Conservation (phyloP, 1,140 invertebrate genomes). For the Helicoverpa zea region DNA sequence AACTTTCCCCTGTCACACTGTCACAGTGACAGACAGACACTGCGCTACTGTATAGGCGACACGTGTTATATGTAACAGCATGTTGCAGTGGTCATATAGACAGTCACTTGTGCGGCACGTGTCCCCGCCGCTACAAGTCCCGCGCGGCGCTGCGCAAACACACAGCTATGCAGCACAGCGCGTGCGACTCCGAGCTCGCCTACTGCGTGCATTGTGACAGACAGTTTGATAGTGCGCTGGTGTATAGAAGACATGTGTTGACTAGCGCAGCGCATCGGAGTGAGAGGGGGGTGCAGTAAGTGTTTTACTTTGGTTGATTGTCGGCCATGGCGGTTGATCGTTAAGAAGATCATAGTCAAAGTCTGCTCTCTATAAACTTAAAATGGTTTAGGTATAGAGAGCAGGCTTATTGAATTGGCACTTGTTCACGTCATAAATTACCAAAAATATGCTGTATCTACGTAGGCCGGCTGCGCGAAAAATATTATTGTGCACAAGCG, state of each 20-base stretch:
- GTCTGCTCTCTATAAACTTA: too few species aligned
- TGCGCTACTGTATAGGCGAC: too few species aligned
- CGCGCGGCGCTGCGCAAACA: constrained; percentile 16
- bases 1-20: too few species aligned
- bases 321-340: too few species aligned
- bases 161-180: not conserved
- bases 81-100: not conserved
- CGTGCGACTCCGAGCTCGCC: not conserved
- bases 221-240: not conserved
- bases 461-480: too few species aligned
- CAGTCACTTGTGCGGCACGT: not conserved
- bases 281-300: not conserved
- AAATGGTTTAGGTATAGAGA: too few species aligned
- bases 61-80: too few species aligned
- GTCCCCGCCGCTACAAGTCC: not conserved
- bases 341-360: not conserved
- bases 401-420: too few species aligned
- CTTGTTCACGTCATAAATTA: too few species aligned
- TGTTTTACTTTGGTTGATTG: not conserved
- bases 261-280: not conserved
- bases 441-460: too few species aligned
- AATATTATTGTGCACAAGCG: too few species aligned
- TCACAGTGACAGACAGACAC: too few species aligned
- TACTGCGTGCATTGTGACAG: constrained; percentile 28
- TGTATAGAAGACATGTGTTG: constrained; percentile 17